A percentile compares a stretch with the other conserved stretches of the same genome.
phyloP scores from a whole-genome alignment of 2,888 invertebrate genomes.

The Onthophagus sagittarius region DNA sequence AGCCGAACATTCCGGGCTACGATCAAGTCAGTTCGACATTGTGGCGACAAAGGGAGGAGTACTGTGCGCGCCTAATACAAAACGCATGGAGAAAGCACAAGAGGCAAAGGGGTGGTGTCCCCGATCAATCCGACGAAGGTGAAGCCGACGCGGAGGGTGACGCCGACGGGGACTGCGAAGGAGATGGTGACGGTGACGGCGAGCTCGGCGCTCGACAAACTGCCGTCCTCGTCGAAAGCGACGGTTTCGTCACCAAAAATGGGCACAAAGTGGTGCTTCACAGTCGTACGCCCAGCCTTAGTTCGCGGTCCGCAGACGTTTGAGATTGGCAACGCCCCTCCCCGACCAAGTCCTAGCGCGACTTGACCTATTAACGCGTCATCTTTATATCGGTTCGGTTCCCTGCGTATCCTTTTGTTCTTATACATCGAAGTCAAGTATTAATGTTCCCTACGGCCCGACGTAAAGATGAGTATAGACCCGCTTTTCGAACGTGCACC shows the following conservation, averaged over 20 bases:
- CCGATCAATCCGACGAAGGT: slow-evolving; percentile 51
- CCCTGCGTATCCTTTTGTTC: slow-evolving; percentile 2
- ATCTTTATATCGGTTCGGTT: slow-evolving; percentile 23
- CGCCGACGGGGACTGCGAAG: slow-evolving; percentile 53
- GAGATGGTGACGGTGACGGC: slow-evolving; percentile 46
- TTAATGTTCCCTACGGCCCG: slow-evolving; percentile 17
- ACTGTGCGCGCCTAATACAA: slow-evolving; percentile 93
- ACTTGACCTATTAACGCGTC: slow-evolving; percentile 20
- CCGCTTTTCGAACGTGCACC: slow-evolving; percentile 3
- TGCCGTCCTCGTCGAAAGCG: slow-evolving; percentile 80
- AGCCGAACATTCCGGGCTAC: slow-evolving; percentile 85
- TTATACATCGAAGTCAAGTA: slow-evolving; percentile 35
- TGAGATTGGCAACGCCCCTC: slow-evolving; percentile 74
- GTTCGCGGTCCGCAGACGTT: slow-evolving; percentile 80
- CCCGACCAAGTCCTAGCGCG: slow-evolving; percentile 50
- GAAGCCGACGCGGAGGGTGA: slow-evolving; percentile 48
- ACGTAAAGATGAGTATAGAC: slow-evolving; percentile 9
- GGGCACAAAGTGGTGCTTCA: slow-evolving; percentile 88
- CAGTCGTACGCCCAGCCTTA: slow-evolving; percentile 80
- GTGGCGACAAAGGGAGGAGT: slow-evolving; percentile 94
- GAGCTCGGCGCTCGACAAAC: slow-evolving; percentile 60
- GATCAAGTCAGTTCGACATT: slow-evolving; percentile 92
- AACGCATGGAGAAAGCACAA: slow-evolving; percentile 90
- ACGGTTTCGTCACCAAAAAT: slow-evolving; percentile 79
- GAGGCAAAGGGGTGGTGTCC: slow-evolving; percentile 60